Evolutionary conservation across 1,140 invertebrate genomes (phyloP), one percentile per base, ranked within the genome.

Genomic region (Bombus affinis): DNA sequence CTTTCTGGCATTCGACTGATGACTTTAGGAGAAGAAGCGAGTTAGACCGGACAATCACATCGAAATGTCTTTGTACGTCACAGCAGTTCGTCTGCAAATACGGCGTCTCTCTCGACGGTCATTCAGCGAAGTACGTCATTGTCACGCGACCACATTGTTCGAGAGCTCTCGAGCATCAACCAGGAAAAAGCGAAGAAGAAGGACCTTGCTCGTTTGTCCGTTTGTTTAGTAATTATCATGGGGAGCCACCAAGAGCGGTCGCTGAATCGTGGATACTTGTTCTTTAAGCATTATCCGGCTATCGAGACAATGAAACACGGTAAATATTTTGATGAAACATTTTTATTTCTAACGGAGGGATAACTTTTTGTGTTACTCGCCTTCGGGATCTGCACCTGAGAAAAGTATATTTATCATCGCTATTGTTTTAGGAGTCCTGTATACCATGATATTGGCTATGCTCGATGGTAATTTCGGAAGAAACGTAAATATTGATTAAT

Each of bases 81-180:
- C 66, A 71, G 57, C 79, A 65, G 70, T 71, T 71, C 80, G 73
- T 82, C 85, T 68, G 85, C 66, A 86, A 86, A 86, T 83, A 83
- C 57, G 32, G 32, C 37, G 71, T 68, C 66, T 76, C 75, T 59
- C 80, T 81, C 65, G 32, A 22, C 80, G 80, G 72, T 86, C 85
- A 74, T 86, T 86, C 85, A 83, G 71, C 71, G 65, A 81, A 86
- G 79, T 62, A 83, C 85, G 80, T 86, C 85, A 86, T 86, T 86
- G 85, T 86, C 72, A 74, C 85, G 80, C 80, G 80, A 76, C 65
- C 72, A 68, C 80, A 86, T 76, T 83, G 85, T 86, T 86, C 81
- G 65, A 70, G 39, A 53, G 39, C 47, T 44, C 47, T 62, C 47
- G n/a, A 47, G 71, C 42, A 70, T 32, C 44, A 39, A 57, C 79